phyloP scores from a whole-genome alignment of 2,797 vertebrate species.

The Paedocypris micromegethes region DNA sequence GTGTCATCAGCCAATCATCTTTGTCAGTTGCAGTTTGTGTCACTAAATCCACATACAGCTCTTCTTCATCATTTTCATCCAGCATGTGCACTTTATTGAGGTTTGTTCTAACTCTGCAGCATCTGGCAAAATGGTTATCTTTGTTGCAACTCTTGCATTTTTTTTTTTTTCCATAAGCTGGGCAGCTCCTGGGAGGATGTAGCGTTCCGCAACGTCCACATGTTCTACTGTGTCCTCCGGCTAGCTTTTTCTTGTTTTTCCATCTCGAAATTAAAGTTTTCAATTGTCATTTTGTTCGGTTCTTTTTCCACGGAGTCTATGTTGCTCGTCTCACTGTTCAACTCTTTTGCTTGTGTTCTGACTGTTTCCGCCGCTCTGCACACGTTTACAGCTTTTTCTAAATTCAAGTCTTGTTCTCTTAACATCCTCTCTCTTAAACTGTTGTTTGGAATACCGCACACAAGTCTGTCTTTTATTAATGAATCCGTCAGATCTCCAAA shows the following conservation, averaged over 20 bases:
- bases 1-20: neutral
- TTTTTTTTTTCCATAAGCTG: constrained; percentile 29
- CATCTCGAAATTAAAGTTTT: too few species aligned
- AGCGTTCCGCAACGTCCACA: constrained; percentile 18
- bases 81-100: too few species aligned
- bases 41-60: constrained; percentile 25
- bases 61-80: neutral
- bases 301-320: constrained; percentile 8
- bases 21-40: neutral
- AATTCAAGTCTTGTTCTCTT: constrained; percentile 25
- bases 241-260: too few species aligned
- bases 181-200: constrained; percentile 13
- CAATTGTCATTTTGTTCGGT: too few species aligned
- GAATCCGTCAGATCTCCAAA: constrained; percentile 28
- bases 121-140: constrained; percentile 18
- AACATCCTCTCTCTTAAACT: neutral
- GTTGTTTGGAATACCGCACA: constrained; percentile 29
- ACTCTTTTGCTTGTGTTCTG: constrained; percentile 23
- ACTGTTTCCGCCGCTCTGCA: constrained; percentile 29
- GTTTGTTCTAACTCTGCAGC: constrained; percentile 2
- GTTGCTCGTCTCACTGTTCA: constrained; percentile 12
- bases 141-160: constrained; percentile 29
- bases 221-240: neutral
- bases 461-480: constrained; percentile 21
- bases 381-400: constrained; percentile 10